phyloP scores from a whole-genome alignment of 1,140 invertebrate species.

The Luehdorfia chinensis region DNA sequence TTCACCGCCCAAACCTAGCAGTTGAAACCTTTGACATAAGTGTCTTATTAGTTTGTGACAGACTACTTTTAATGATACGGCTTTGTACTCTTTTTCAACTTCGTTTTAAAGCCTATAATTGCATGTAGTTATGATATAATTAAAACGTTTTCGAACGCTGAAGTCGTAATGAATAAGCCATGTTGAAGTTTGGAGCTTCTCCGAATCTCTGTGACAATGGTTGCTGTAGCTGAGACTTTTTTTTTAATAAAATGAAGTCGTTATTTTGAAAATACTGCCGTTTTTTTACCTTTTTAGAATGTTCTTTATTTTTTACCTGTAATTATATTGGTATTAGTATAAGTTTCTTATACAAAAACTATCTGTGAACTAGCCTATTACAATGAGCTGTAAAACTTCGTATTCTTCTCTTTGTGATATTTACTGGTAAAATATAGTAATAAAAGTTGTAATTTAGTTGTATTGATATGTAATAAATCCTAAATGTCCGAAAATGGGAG shows the following conservation, averaged over 20 bases:
- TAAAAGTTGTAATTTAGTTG: neutral
- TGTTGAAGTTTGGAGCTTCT: slow-evolving; percentile 46
- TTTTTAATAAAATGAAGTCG: slow-evolving; percentile 50
- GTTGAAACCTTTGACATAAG: slow-evolving; percentile 56
- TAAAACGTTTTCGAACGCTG: neutral
- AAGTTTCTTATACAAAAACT: neutral
- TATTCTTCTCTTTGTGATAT: neutral
- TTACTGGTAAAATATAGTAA: neutral
- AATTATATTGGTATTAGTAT: no score
- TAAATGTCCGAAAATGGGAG: neutral
- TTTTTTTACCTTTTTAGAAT: neutral
- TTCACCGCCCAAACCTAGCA: slow-evolving; percentile 56
- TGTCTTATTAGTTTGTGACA: slow-evolving; percentile 46
- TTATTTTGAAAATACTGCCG: slow-evolving; percentile 30
- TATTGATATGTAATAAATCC: neutral
- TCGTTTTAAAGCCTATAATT: neutral
- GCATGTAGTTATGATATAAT: neutral
- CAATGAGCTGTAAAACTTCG: neutral
- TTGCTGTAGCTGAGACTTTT: slow-evolving; percentile 33
- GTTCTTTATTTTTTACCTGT: no score
- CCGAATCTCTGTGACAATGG: slow-evolving; percentile 48
- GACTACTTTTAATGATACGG: slow-evolving; percentile 8
- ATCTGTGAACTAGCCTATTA: neutral
- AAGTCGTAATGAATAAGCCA: slow-evolving; percentile 39
- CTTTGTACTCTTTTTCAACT: slow-evolving; percentile 7